Evolutionary conservation across 2,797 vertebrate species (phyloP).

Genomic region (Gallinago nigripennis): DNA sequence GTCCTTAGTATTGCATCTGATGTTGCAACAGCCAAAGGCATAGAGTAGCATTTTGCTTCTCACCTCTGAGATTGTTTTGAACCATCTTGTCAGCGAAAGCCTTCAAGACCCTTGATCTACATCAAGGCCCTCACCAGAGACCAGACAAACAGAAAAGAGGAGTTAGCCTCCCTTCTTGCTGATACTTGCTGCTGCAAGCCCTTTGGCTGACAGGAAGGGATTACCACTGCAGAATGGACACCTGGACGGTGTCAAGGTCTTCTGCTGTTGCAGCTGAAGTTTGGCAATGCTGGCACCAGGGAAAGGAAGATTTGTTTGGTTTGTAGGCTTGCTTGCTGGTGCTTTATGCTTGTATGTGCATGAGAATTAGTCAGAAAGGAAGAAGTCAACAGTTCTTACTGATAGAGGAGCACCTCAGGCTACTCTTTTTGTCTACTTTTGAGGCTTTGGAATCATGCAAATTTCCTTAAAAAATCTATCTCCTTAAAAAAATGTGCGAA

Average conservation of each 20-base stretch:
- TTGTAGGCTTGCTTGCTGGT: not conserved
- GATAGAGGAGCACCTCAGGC: not conserved
- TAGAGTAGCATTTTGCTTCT: not conserved
- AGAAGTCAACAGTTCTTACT: not conserved
- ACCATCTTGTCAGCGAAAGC: not conserved
- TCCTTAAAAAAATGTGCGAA: not conserved
- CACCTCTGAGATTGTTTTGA: not conserved
- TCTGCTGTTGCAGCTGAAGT: not conserved
- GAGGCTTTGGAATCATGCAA: not conserved
- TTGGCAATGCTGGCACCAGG: not conserved
- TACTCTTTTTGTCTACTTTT: not conserved
- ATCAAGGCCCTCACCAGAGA: not conserved
- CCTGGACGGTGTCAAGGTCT: not conserved
- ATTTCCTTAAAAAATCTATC: not conserved
- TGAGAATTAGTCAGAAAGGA: not conserved
- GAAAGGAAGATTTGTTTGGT: not conserved
- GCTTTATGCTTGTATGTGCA: not conserved
- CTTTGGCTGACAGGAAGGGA: accelerated
- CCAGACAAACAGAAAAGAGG: not conserved
- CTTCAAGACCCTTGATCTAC: not conserved
- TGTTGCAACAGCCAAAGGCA: accelerated
- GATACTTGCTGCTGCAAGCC: not conserved
- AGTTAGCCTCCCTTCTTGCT: not conserved
- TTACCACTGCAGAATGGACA: not conserved
- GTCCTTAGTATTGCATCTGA: not conserved